Conservation (phyloP, 2,797 vertebrate species). For the Sebastes ruberrimus region DNA sequence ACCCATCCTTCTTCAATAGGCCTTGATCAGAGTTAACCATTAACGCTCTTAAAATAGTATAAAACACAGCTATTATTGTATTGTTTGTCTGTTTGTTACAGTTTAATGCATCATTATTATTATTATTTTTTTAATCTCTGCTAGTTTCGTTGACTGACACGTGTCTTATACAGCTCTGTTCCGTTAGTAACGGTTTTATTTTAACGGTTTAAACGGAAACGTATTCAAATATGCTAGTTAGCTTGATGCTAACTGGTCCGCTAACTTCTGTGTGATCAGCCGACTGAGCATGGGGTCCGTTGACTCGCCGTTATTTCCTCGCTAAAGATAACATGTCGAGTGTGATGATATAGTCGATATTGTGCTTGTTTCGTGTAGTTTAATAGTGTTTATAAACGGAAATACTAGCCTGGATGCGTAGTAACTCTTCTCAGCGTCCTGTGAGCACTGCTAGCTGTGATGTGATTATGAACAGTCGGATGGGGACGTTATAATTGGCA, state of each 20-base stretch:
- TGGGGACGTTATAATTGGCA: slow-evolving; percentile 61
- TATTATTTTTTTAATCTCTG: too few relatives aligned
- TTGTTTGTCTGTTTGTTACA: neutral
- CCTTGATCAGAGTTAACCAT: neutral
- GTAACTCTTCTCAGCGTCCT: slow-evolving; percentile 40
- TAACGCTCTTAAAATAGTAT: neutral
- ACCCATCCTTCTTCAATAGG: too few relatives aligned
- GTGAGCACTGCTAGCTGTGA: slow-evolving; percentile 54
- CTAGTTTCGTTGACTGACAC: too few relatives aligned
- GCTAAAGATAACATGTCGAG: neutral
- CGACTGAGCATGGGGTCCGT: slow-evolving; percentile 48
- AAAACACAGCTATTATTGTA: neutral
- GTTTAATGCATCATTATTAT: neutral
- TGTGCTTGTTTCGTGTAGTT: neutral
- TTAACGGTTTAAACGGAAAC: slow-evolving; percentile 41
- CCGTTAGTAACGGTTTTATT: slow-evolving; percentile 30
- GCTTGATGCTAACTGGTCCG: slow-evolving; percentile 33
- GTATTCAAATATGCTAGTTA: rapidly evolving
- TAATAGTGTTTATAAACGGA: neutral
- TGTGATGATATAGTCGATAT: neutral
- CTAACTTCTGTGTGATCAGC: slow-evolving; percentile 69
- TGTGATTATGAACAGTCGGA: slow-evolving; percentile 47
- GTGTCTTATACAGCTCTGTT: neutral
- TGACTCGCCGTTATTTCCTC: slow-evolving; percentile 1
- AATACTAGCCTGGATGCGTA: slow-evolving; percentile 11